These are phyloP conservation scores for Spizella passerina DNA, from an alignment of 2,797 vertebrate species.

Conservation along the genomic window DNA sequence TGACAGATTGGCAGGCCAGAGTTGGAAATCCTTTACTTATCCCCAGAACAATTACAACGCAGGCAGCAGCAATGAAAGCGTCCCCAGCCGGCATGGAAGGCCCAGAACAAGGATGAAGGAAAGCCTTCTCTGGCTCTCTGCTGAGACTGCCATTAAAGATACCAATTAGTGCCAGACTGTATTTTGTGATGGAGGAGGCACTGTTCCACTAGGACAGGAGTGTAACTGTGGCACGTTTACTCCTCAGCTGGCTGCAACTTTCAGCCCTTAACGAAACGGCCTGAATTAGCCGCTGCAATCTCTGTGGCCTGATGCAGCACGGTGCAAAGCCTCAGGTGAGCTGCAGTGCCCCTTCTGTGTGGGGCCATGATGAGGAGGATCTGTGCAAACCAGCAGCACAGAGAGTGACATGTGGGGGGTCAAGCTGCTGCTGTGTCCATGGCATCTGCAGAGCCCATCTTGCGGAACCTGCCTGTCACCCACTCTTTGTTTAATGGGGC, in stretches of 20 bases:
- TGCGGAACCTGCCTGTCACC: neutral
- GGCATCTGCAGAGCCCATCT: accelerated
- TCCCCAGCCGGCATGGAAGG: neutral
- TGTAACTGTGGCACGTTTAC: neutral
- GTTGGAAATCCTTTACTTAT: slow-evolving; percentile 44
- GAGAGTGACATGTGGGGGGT: accelerated
- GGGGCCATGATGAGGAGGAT: neutral
- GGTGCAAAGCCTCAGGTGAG: neutral
- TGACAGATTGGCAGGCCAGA: slow-evolving; percentile 40
- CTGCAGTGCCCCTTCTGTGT: neutral
- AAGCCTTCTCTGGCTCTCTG: neutral
- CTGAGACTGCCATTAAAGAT: slow-evolving; percentile 36
- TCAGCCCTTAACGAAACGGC: neutral
- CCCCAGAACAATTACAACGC: slow-evolving; percentile 19
- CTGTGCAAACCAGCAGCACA: neutral
- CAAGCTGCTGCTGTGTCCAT: neutral
- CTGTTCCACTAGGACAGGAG: neutral
- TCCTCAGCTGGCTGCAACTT: neutral
- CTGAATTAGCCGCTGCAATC: neutral
- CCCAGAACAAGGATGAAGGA: slow-evolving; percentile 32
- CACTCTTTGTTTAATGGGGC: neutral
- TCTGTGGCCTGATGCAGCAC: neutral
- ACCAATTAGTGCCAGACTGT: slow-evolving; percentile 44
- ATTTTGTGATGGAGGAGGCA: slow-evolving; percentile 58
- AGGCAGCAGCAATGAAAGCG: slow-evolving; percentile 24